Conservation (phyloP, 2,797 vertebrate genomes). For the Glyptemys insculpta region DNA sequence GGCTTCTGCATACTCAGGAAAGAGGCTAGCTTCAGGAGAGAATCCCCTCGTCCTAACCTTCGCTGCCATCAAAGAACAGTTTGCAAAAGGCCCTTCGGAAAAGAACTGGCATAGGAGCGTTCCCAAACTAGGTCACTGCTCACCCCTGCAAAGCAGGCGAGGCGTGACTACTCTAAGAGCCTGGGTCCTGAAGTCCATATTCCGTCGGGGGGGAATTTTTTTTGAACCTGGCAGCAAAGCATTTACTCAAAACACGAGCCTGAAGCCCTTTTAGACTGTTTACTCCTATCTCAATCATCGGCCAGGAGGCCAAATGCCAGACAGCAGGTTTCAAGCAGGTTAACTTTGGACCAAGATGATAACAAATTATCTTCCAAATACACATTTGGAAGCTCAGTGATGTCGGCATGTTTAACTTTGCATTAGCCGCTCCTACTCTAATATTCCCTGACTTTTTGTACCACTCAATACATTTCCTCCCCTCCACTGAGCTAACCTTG, state of each 20-base stretch:
- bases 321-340: constrained; percentile 61
- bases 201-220: constrained; percentile 31
- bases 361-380: constrained; percentile 64
- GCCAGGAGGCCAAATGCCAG: constrained; percentile 54
- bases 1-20: background rate
- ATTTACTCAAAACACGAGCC: constrained; percentile 70
- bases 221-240: constrained; percentile 27
- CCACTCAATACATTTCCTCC: background rate
- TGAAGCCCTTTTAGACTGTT: constrained; percentile 28
- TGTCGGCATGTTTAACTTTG: background rate
- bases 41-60: background rate
- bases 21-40: background rate
- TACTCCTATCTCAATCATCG: constrained; percentile 49
- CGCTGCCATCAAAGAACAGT: background rate
- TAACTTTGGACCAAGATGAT: constrained; percentile 74
- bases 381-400: constrained; percentile 37
- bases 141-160: background rate
- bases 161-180: background rate
- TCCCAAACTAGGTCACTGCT: background rate
- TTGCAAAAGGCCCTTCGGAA: background rate
- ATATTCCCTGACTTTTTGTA: background rate
- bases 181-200: background rate
- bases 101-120: background rate
- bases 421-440: background rate
- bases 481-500: background rate